Conservation (phyloP, 2,888 invertebrate genomes). For the Chaetogeoica ovagalla region DNA sequence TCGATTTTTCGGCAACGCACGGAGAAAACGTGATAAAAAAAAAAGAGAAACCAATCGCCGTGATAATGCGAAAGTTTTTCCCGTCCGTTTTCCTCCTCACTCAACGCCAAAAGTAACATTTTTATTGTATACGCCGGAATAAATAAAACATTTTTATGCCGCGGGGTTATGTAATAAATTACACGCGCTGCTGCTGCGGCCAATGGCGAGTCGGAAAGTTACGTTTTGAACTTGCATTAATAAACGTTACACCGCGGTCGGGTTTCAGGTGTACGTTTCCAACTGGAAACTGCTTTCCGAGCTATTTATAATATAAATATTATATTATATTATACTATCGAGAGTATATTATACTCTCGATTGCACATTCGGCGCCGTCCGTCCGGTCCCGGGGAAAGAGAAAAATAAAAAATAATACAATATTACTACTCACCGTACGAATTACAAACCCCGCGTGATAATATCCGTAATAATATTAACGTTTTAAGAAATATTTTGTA, state of each 20-base stretch:
- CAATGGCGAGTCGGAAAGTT: slow-evolving; percentile 20
- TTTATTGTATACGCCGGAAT: slow-evolving; percentile 18
- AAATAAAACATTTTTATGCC: slow-evolving; percentile 38
- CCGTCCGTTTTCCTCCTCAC: slow-evolving; percentile 6
- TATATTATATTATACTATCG: too few species aligned
- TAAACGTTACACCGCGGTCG: background rate
- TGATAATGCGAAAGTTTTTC: slow-evolving; percentile 21
- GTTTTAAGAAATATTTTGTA: too few species aligned
- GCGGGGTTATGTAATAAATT: slow-evolving; percentile 11
- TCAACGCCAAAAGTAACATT: background rate
- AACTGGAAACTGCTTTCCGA: slow-evolving; percentile 22
- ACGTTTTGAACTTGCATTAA: slow-evolving; percentile 23
- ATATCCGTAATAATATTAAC: too few species aligned
- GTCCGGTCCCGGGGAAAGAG: too few species aligned
- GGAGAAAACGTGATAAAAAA: background rate
- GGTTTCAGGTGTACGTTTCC: background rate
- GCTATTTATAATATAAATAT: slow-evolving; percentile 15
- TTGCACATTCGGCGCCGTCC: too few species aligned
- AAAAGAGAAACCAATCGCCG: background rate
- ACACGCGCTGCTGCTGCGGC: background rate
- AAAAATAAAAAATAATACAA: too few species aligned
- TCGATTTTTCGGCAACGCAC: background rate
- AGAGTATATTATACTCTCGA: too few species aligned
- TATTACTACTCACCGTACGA: too few species aligned
- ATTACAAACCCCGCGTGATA: too few species aligned